Evolutionary conservation across 2,888 invertebrate species (phyloP).

Genomic region (Phlogophora meticulosa): DNA sequence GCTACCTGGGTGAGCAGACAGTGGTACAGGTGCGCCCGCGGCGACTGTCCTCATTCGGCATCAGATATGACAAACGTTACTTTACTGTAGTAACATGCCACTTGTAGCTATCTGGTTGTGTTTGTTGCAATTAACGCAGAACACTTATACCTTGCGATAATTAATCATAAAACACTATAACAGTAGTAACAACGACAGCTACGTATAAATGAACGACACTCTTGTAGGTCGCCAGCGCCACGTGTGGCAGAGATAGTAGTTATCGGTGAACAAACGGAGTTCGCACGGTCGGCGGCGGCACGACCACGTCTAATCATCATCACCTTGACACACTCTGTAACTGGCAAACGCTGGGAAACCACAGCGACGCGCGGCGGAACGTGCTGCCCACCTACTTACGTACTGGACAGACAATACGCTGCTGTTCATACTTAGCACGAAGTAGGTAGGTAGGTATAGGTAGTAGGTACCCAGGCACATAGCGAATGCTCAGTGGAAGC

Average conservation of each 20-base stretch:
- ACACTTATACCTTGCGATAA: not conserved
- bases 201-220: not conserved
- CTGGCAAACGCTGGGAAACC: conserved; percentile 16
- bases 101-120: not conserved
- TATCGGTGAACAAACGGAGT: conserved; percentile 15
- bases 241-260: conserved; percentile 5
- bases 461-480: too few species aligned
- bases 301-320: conserved; percentile 25
- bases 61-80: too few species aligned
- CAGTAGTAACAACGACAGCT: too few species aligned
- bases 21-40: too few species aligned
- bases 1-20: too few species aligned
- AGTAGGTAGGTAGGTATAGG: too few species aligned
- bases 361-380: not conserved
- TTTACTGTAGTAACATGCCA: too few species aligned
- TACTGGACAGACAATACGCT: not conserved
- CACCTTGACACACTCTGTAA: conserved; percentile 41
- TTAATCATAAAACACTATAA: not conserved
- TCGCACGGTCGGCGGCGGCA: conserved; percentile 29
- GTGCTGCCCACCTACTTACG: not conserved
- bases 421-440: too few species aligned
- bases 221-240: not conserved
- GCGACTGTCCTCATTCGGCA: too few species aligned
- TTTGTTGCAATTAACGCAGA: not conserved
- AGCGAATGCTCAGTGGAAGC: too few species aligned